Evolutionary conservation across 2,888 invertebrate species (phyloP), one percentile per base, ranked within the genome.

Genomic region (Hydriomena furcata): DNA sequence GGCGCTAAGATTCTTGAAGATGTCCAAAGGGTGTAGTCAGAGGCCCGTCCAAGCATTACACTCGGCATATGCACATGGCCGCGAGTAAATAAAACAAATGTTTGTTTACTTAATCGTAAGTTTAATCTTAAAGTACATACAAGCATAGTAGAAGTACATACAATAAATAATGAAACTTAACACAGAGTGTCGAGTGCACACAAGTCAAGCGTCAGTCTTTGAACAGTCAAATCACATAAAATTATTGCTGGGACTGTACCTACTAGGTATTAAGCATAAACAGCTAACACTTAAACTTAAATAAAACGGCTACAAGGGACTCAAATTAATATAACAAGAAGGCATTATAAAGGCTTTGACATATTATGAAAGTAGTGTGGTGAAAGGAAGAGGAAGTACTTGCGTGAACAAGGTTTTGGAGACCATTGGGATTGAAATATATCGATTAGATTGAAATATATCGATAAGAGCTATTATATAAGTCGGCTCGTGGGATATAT

Each of bases 181-280:
- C 63, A 66, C 58, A 71, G 54, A 61, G 69, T 71, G 72, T 68
- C 74, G 76, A 75, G 78, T 79, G 79, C 81, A 82, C 79, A 80
- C 74, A 79, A 71, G 66, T 66, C 65, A 70, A 71, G 75, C 72
- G 68, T 87, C 86, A 87, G 86, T 87, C 86, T 86, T 86, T 79
- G 71, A 77, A 82, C 79, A 83, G 82, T 84, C 82, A 58, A 81
- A 84, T 84, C 82, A 86, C 84, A 84, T 79, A 72, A 78, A 77
- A 74, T 85, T 86, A 87, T 87, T 85, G 85, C 85, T 85, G 84
- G 61, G 72, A 75, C 71, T 72, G 77, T 75, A 64, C 67, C 65
- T 69, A 69, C 41, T 55, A 52, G 43, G 42, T 56, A 46, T 42
- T 46, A 52, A 47, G 43, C 48, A 40, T 52, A 48, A 41, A 32